These are phyloP conservation scores for Chiridota heheva DNA, from an alignment of 35 echinoderm and acorn worm genomes.

Conservation along the genomic window DNA sequence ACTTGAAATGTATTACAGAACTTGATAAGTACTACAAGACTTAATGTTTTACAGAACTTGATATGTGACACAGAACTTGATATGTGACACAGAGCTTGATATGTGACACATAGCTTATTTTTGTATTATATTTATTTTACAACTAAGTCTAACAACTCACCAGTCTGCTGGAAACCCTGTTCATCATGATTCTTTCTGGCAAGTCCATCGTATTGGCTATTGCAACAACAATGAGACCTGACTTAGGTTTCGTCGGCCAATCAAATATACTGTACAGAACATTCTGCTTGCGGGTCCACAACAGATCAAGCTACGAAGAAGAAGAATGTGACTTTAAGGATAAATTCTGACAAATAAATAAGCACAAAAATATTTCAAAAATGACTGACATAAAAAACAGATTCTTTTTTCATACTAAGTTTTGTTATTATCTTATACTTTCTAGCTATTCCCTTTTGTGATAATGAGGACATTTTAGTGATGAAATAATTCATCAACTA, in stretches of 20 bases:
- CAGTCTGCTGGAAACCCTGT: constrained; percentile 87
- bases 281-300: constrained; percentile 94
- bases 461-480: too few species aligned
- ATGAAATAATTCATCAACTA: too few species aligned
- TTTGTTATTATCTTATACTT: too few species aligned
- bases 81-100: not conserved
- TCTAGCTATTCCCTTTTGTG: too few species aligned
- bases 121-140: not conserved
- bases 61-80: not conserved
- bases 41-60: not conserved
- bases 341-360: too few species aligned
- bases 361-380: too few species aligned
- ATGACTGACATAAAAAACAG: too few species aligned
- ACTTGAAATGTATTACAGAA: too few species aligned
- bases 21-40: not conserved
- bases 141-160: constrained; percentile 50
- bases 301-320: constrained; percentile 71
- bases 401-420: too few species aligned
- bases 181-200: constrained; percentile 98
- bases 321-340: not conserved
- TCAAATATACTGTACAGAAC: constrained; percentile 98
- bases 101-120: not conserved
- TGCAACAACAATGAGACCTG: constrained; percentile 83
- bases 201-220: constrained; percentile 99
- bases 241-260: constrained; percentile 90